Base-by-base conservation (phyloP, 2,113 vertebrate species). In the Propithecus coquereli region DNA sequence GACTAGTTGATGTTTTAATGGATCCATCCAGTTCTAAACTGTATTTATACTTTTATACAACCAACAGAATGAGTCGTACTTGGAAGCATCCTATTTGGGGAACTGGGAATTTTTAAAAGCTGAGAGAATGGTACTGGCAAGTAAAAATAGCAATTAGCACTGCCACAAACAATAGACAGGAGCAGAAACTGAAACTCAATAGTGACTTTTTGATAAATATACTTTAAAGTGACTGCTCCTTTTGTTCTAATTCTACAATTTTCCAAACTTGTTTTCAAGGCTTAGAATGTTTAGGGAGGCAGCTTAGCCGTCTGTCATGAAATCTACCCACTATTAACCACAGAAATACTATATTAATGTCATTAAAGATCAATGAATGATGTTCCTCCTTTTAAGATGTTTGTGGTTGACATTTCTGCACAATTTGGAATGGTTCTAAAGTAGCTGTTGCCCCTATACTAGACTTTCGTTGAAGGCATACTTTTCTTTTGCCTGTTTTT, bases 81-180 rank as follows among this genome's bases (percentile, higher is more conserved):
- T 77, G 77, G 65, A 87, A 90, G 70, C 57, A 92, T 87, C 86
- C 20, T 73, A 57, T 82, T 96, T 91, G 80, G 87, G 34, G 18
- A 95, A 71, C 43, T 87, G 83, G 70, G 94, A 66, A 96, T 95
- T 93, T 96, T 97, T 97, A 34, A 90, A 95, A 81, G 96, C 90
- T 97, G 96, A 97, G 94, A 90, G 54, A 96, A 94, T 87, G 65
- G 59, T 73, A 20, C 40, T 97, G 95, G 92, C 93, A 91, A 96
- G 80, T 88, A 43, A 91, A 93, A 84, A 93, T 61, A 52, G 74
- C 70, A 93, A 94, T 97, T 95, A 97, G 65, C 87, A 93, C 20
- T 20, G 37, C 97, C 93, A 27, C 97, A 96, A 94, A 97, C 97
- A 97, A 97, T 93, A 96, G 86, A 92, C 96, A 97, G 94, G 91